A percentile compares a stretch with the other conserved stretches of the same genome.
Evolutionary conservation across 2,888 invertebrate genomes (phyloP).

Genomic region (Serripes groenlandicus): DNA sequence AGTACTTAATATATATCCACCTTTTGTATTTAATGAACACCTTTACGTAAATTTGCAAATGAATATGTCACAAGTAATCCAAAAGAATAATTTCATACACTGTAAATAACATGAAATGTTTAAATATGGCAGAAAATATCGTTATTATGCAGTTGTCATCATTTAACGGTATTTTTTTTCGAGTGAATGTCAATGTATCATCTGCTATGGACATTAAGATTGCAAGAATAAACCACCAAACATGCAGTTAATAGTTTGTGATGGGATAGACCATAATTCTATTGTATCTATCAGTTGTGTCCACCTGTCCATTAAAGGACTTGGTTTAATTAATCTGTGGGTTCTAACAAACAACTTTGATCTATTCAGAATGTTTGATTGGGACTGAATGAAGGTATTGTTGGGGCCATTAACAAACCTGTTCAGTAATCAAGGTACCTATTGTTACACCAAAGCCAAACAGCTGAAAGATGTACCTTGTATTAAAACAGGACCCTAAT

Average conservation of each 20-base stretch:
- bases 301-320: slow-evolving; percentile 19
- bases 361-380: slow-evolving; percentile 36
- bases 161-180: no score
- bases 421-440: slow-evolving; percentile 59
- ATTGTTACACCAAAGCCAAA: slow-evolving; percentile 43
- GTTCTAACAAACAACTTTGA: slow-evolving; percentile 52
- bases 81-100: no score
- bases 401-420: slow-evolving; percentile 24
- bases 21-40: no score
- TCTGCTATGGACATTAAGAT: background rate
- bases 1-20: no score
- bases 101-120: no score
- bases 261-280: background rate
- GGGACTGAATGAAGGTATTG: slow-evolving; percentile 19
- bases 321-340: slow-evolving; percentile 19
- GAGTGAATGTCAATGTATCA: no score
- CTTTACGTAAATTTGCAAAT: no score
- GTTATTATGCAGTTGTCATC: no score
- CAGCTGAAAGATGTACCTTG: slow-evolving; percentile 36
- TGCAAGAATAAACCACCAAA: background rate
- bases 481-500: background rate
- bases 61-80: no score
- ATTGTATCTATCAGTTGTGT: background rate
- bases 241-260: slow-evolving; percentile 4
- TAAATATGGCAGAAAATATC: no score